Evolutionary conservation across 2,797 vertebrate species (phyloP).

Genomic region (Morelia viridis): DNA sequence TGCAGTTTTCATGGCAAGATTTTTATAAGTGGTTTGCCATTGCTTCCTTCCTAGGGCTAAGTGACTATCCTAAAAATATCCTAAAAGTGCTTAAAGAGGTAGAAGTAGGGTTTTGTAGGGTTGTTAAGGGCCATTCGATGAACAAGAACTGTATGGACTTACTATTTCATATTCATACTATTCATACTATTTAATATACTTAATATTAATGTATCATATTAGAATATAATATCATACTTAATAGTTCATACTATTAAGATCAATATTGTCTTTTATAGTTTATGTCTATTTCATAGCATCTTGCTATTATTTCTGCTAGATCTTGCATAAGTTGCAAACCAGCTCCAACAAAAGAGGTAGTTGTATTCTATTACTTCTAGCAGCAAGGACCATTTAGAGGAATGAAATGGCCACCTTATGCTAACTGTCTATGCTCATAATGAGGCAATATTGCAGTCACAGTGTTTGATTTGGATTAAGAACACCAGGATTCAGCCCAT

Average conservation of each 20-base stretch:
- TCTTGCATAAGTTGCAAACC: not conserved
- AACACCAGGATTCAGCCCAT: not conserved
- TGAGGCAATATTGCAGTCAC: not conserved
- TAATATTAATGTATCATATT: too few species aligned
- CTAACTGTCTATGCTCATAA: not conserved
- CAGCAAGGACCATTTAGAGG: too few species aligned
- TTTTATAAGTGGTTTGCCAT: not conserved
- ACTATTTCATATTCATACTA: not conserved
- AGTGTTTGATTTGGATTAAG: not conserved
- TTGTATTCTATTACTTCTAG: not conserved
- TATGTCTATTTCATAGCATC: not conserved
- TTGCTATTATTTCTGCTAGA: not conserved
- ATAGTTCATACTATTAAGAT: not conserved
- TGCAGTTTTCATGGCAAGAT: not conserved
- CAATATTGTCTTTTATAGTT: not conserved
- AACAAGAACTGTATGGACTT: not conserved
- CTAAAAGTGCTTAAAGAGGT: not conserved
- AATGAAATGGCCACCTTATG: not conserved
- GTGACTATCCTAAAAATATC: not conserved
- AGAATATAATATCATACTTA: too few species aligned
- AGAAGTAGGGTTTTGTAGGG: not conserved
- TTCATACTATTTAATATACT: too few species aligned
- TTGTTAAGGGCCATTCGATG: not conserved
- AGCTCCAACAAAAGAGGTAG: not conserved
- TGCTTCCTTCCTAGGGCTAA: too few species aligned